phyloP scores from a whole-genome alignment of 2,797 vertebrate species.

The Odontamblyopus lacepedii region DNA sequence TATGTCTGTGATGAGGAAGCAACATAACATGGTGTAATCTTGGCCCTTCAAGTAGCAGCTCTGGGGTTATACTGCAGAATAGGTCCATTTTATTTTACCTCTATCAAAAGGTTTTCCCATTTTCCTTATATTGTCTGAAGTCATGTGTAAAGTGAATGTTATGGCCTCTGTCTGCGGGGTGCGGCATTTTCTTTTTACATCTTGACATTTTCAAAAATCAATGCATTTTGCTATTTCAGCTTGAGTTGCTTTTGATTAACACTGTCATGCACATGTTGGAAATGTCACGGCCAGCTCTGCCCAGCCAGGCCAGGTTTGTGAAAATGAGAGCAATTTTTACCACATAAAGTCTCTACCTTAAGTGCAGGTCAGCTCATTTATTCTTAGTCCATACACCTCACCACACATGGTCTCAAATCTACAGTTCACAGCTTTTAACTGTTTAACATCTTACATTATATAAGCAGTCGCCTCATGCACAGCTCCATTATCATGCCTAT shows the following conservation, averaged over 20 bases:
- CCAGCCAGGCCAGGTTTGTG: slow-evolving; percentile 29
- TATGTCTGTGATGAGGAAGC: no score
- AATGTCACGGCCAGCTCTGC: slow-evolving; percentile 55
- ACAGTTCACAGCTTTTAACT: slow-evolving; percentile 53
- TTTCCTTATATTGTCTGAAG: not conserved
- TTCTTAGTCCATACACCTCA: slow-evolving; percentile 62
- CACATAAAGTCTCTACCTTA: slow-evolving; percentile 25
- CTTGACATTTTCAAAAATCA: slow-evolving; percentile 66
- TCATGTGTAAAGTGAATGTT: slow-evolving; percentile 10
- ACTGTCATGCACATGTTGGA: slow-evolving; percentile 38
- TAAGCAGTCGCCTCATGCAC: slow-evolving; percentile 44
- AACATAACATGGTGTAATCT: no score
- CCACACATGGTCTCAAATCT: slow-evolving; percentile 38
- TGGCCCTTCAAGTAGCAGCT: no score
- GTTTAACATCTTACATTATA: slow-evolving; percentile 48
- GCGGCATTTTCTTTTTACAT: slow-evolving; percentile 38
- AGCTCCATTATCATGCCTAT: not conserved
- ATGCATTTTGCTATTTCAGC: slow-evolving; percentile 34
- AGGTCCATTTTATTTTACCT: no score
- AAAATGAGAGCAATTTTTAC: slow-evolving; percentile 31
- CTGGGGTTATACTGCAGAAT: no score
- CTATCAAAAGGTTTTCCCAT: no score
- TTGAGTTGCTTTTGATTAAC: slow-evolving; percentile 30
- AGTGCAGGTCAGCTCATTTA: slow-evolving; percentile 63
- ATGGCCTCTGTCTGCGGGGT: slow-evolving; percentile 16